These are phyloP conservation scores for Phoxinus phoxinus DNA, from an alignment of 2,113 vertebrate species.

Conservation along the genomic window DNA sequence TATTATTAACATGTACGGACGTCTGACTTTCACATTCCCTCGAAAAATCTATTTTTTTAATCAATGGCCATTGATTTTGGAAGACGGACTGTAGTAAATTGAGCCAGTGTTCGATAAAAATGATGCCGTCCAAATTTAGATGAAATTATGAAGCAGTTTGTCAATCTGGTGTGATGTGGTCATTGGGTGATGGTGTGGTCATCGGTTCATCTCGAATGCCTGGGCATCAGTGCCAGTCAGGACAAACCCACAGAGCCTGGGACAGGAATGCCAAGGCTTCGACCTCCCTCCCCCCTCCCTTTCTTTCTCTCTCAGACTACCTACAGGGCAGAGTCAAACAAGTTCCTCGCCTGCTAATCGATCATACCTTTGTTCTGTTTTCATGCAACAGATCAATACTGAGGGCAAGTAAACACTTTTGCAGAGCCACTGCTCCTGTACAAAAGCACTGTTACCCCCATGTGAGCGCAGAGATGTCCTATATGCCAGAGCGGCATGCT, in stretches of 20 bases:
- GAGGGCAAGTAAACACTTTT: conserved; percentile 45
- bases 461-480: not conserved
- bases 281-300: not conserved
- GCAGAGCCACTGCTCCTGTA: conserved; percentile 24
- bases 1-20: conserved; percentile 33
- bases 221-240: not conserved
- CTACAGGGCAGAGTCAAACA: conserved; percentile 47
- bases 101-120: conserved; percentile 29
- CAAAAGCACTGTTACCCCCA: not conserved
- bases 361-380: conserved; percentile 55
- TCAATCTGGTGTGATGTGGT: not conserved
- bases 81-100: conserved; percentile 25
- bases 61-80: conserved; percentile 42
- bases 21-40: conserved; percentile 28
- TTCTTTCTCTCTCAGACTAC: conserved; percentile 42
- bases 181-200: not conserved
- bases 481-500: not conserved
- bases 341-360: conserved; percentile 53
- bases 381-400: conserved; percentile 58
- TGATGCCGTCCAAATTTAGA: not conserved
- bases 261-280: not conserved
- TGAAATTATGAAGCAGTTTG: conserved; percentile 25
- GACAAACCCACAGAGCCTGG: not conserved
- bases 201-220: not conserved
- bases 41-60: conserved; percentile 6